Conservation (phyloP, 2,797 vertebrate species). For the Phoebastria nigripes region DNA sequence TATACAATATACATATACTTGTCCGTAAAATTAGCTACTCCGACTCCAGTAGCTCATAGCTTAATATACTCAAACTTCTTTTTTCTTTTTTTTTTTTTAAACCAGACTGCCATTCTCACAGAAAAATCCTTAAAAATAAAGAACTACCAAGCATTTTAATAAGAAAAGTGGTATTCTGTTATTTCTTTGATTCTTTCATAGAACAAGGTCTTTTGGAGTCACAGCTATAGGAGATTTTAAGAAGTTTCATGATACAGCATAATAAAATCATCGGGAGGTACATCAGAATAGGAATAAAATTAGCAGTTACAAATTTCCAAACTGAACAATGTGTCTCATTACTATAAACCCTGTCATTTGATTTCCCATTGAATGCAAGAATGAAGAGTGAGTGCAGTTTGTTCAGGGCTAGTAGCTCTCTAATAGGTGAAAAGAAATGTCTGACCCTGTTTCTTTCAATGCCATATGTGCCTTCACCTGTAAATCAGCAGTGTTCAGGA, state of each 20-base stretch:
- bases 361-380: background rate
- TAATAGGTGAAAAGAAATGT: background rate
- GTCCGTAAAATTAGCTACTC: background rate
- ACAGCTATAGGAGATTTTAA: background rate
- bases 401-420: background rate
- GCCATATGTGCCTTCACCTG: background rate
- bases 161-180: background rate
- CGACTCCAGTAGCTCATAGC: background rate
- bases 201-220: background rate
- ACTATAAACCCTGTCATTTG: background rate
- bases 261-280: background rate
- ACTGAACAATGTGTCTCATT: background rate
- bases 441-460: background rate
- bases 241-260: background rate
- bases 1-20: accelerated
- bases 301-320: background rate
- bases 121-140: background rate
- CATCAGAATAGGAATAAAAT: background rate
- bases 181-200: background rate
- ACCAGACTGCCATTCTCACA: background rate
- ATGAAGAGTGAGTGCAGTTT: background rate
- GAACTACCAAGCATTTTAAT: background rate
- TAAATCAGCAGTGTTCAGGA: background rate
- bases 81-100: background rate
- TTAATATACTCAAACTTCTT: background rate